Base-by-base conservation (phyloP, 2,113 vertebrate species). In the Nesoenas mayeri region DNA sequence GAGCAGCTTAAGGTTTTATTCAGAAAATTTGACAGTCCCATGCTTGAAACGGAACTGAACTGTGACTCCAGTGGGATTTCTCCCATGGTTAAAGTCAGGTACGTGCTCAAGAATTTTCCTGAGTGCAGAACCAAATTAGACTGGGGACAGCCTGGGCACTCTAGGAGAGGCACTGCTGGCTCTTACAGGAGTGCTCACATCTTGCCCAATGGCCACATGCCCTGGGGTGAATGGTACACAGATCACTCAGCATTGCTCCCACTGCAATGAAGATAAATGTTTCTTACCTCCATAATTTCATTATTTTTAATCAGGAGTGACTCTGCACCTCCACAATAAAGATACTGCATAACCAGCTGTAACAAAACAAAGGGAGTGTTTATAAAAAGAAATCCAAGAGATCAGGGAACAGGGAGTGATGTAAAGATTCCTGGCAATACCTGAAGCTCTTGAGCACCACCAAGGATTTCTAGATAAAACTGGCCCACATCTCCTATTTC, bases 331-430 rank as follows among this genome's bases (percentile, higher is more conserved):
- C 99, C 99, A 13, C 91, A 99, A 96, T 99, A 99, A 73, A 99
- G 98, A 95, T 99, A 99, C 98, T 99, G 99, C 99, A 99, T 99
- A 95, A 99, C 99, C 96, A 99, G 98, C 99, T 99, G 97, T 26
- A 96, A 97, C 62, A 95, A 70, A 98, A 78, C 36, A 96, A 89
- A 94, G 29, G 13, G 10, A 66, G 32, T 12, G 47, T 94, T 92
- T 85, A 92, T 24, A 87, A 88, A 87, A 91, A 86, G 9, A 40
- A 82, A 34, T 61, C 34, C 73, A 60, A 78, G 69, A 71, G 60
- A 90, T 0, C 57, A 57, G 70, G 54, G 50, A 91, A 73, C 19
- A 65, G 9, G 2, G 18, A 10, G 24, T 8, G 26, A 83, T 47
- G 15, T 51, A 70, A 70, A 87, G 47, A 42, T 31, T 62, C 50